phyloP scores from a whole-genome alignment of 2,888 invertebrate species.

The Meta bourneti region DNA sequence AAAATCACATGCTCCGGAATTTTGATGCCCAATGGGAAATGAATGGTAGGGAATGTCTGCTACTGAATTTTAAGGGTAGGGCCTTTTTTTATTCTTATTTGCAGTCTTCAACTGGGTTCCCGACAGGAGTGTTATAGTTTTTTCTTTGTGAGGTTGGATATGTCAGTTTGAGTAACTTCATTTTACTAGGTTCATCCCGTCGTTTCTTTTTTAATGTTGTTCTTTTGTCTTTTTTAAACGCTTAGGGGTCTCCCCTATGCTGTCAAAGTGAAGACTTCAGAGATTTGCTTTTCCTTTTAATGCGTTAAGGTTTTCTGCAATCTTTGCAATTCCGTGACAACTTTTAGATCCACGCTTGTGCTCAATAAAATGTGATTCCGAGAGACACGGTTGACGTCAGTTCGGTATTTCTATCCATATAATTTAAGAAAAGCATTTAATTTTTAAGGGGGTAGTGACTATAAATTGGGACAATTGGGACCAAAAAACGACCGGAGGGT shows the following conservation, averaged over 20 bases:
- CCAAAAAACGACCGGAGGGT: no score
- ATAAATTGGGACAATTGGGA: no score
- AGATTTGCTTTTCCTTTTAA: no score
- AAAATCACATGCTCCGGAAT: slow-evolving; percentile 47
- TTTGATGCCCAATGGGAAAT: slow-evolving; percentile 69
- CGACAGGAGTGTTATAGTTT: not conserved
- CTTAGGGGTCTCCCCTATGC: not conserved
- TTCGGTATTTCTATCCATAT: no score
- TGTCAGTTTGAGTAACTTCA: slow-evolving; percentile 54
- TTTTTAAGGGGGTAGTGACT: no score
- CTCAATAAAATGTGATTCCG: no score
- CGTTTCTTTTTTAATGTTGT: not conserved
- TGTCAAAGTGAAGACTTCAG: not conserved
- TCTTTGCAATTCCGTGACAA: no score
- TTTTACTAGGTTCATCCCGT: not conserved
- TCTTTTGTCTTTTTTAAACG: not conserved
- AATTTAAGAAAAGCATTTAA: no score
- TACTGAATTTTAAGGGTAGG: slow-evolving; percentile 42
- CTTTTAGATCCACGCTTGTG: no score
- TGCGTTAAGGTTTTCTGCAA: no score
- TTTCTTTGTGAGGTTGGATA: slow-evolving; percentile 53
- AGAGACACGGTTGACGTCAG: no score
- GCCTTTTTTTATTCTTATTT: slow-evolving; percentile 23
- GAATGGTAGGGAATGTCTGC: slow-evolving; percentile 59
- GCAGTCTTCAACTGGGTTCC: not conserved